Evolutionary conservation across 2,113 vertebrate genomes (phyloP), one percentile per base, ranked within the genome.

Genomic region (Cettia cetti): DNA sequence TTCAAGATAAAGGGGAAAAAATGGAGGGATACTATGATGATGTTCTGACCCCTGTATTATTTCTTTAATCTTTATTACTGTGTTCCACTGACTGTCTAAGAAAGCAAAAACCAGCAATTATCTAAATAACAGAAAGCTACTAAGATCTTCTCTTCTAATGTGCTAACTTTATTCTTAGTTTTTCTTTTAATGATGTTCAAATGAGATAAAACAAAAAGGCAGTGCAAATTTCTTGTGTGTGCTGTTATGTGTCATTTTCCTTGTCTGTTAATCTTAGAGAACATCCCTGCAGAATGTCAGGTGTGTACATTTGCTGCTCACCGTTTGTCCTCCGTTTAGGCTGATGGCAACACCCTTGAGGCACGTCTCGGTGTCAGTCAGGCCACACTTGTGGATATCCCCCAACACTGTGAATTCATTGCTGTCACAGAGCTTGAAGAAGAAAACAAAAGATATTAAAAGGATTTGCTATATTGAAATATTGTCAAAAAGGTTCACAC

Each of bases 381-480:
- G 65, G 4, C 98, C 98, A 33, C 99, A 99, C 92, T 97, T 98
- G 26, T 97, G 95, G 84, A 99, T 97, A 24, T 99, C 99, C 12
- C 96, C 99, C 89, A 99, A 88, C 77, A 99, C 97, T 1, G 97
- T 98, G 94, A 98, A 99, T 27, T 78, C 39, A 1, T 82, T 89
- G 53, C 95, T 95, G 27, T 96, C 56, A 79, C 97, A 98, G 47
- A 97, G 89, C 98, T 98, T 81, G 20, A 47, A 90, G 31, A 52
- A 28, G 13, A 37, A 37, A 37, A 52, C 20, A 17, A 35, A 54
- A 78, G 7, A 28, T 8, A 31, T 2, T 9, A 13, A 40, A 72
- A 77, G 5, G 17, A 81, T 74, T 69, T 86, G 11, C 44, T 56
- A 13, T 21, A 35, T 20, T 76, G 60, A 78, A 61, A 80, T 64